Conservation (phyloP, 2,113 vertebrate species). For the Oreocharis arfaki region DNA sequence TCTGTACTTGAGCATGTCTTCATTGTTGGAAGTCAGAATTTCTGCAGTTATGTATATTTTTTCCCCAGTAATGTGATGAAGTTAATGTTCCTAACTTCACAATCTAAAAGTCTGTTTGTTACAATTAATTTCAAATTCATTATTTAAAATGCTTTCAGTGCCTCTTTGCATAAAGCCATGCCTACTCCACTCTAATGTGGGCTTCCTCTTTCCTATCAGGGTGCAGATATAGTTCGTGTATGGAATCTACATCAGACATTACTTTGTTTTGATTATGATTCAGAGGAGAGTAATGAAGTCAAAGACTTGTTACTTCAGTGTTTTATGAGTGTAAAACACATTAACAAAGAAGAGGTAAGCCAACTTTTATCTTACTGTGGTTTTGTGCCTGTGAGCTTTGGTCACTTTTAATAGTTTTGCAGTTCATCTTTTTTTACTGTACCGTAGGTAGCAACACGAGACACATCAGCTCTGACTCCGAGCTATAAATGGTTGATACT, state of each 20-base stretch:
- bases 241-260: slow-evolving; percentile 82
- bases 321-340: slow-evolving; percentile 75
- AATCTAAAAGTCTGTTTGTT: background rate
- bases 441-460: background rate
- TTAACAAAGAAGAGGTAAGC: slow-evolving; percentile 86
- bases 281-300: slow-evolving; percentile 80
- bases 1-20: background rate
- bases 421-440: background rate
- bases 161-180: background rate
- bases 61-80: background rate
- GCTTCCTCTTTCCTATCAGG: slow-evolving; percentile 58
- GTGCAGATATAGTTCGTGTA: slow-evolving; percentile 76
- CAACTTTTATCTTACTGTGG: background rate
- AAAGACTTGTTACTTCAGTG: slow-evolving; percentile 84
- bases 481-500: background rate
- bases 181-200: background rate
- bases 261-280: slow-evolving; percentile 80
- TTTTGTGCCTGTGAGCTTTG: background rate
- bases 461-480: background rate
- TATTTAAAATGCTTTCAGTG: background rate
- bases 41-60: background rate
- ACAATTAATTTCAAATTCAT: background rate
- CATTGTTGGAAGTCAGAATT: background rate
- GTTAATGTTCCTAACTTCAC: background rate
- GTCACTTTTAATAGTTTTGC: background rate